Base-by-base conservation (phyloP, 2,113 vertebrate genomes). In the Datnioides undecimradiatus region DNA sequence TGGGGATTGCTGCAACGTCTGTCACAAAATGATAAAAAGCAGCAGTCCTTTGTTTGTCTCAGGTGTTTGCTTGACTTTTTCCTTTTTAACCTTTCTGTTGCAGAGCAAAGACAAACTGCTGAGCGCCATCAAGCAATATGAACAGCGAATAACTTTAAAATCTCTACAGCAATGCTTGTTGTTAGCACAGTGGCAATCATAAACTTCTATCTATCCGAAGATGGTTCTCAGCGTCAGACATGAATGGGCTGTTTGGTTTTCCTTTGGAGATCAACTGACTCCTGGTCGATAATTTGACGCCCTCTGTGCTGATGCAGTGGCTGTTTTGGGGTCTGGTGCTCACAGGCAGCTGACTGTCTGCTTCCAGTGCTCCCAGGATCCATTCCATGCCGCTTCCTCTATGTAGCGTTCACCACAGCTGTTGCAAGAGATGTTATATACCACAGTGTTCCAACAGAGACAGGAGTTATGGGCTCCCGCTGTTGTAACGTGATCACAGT, bases 1-100 rank as follows among this genome's bases (percentile, higher is more conserved):
- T 34, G 64, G 33, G 59, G 45, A 45, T 72, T 36, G 65, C 64
- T 74, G n/a, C 40, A 14, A 52, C 11, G 16, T 31, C 14, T 19
- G 36, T 41, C 59, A 43, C 38, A 55, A 57, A 34, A 58, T 21
- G 31, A 7, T 31, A 1, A 54, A 19, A 4, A 55, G 27, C 55
- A 34, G 31, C 31, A 11, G 12, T 34, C 31, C 9, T 14, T 13
- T 27, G 8, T n/a, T 65, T 33, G n/a, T 40, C 27, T 19, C 27
- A 17, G 14, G 16, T 29, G 9, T 6, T 17, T 17, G 14, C 9
- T 16, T 8, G 6, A 16, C 25, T 17, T 29, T 6, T 19, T 19
- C 17, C 19, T 19, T 40, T 17, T 29, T 6, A 46, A 46, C 17
- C 19, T 19, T 19, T 46, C 9, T 49, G 21, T 49, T 3, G 21